Percentiles rank a stretch among this genome's conserved stretches.
Evolutionary conservation across 1,140 invertebrate genomes (phyloP).

Genomic region (Penaeus chinensis): DNA sequence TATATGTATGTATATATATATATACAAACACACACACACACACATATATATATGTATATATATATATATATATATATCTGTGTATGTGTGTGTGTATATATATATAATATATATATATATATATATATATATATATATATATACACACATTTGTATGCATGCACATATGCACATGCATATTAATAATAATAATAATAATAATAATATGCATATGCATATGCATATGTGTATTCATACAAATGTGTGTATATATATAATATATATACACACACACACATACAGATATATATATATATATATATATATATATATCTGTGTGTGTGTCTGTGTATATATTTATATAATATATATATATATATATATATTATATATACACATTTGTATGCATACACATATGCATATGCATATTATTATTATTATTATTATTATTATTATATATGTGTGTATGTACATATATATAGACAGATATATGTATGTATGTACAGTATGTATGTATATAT

Average conservation of each 20-base stretch:
- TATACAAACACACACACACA: not conserved
- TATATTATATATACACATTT: too few relatives aligned
- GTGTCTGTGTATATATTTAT: not conserved
- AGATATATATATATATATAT: constrained; percentile 23
- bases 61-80: constrained; percentile 22
- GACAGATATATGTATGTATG: not conserved
- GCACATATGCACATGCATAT: not conserved
- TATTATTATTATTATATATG: too few relatives aligned
- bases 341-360: not conserved
- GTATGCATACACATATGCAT: too few relatives aligned
- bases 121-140: not conserved
- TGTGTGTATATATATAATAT: not conserved
- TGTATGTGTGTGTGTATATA: constrained; percentile 4
- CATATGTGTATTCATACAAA: not conserved
- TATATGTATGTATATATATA: not conserved
- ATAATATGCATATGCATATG: not conserved
- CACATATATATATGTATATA: constrained; percentile 8
- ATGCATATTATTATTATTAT: too few relatives aligned
- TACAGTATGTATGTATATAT: not conserved
- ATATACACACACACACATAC: constrained; percentile 13
- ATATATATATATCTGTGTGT: constrained; percentile 13
- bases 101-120: not conserved
- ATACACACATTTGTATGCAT: constrained; percentile 5
- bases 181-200: too few relatives aligned
- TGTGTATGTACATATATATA: constrained; percentile 5